A percentile compares a stretch with the other conserved stretches of the same genome.
Evolutionary conservation across 2,888 invertebrate genomes (phyloP).

Genomic region (Proisotoma minuta): DNA sequence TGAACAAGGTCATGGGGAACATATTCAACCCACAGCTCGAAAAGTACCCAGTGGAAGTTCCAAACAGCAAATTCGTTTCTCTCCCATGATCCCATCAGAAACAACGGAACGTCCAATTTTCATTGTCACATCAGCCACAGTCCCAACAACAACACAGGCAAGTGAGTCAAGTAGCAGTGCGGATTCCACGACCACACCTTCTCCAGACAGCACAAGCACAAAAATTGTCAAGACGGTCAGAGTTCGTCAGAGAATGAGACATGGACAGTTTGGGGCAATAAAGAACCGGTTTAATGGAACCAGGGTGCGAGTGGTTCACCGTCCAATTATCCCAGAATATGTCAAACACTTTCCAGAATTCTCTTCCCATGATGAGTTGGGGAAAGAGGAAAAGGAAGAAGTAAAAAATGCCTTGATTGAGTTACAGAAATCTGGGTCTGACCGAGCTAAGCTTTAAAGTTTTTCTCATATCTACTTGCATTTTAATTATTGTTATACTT

Average conservation of each 20-base stretch:
- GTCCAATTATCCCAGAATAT: slow-evolving; percentile 47
- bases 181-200: slow-evolving; percentile 23
- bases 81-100: background rate
- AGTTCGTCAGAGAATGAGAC: slow-evolving; percentile 45
- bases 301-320: slow-evolving; percentile 44
- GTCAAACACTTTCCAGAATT: slow-evolving; percentile 47
- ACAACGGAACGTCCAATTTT: background rate
- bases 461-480: background rate
- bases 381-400: slow-evolving; percentile 47
- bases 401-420: slow-evolving; percentile 49
- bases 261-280: slow-evolving; percentile 28
- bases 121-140: slow-evolving; percentile 10
- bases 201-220: slow-evolving; percentile 40
- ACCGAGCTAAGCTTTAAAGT: slow-evolving; percentile 20
- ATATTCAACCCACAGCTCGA: background rate
- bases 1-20: slow-evolving; percentile 9
- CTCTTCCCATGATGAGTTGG: slow-evolving; percentile 45
- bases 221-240: slow-evolving; percentile 47
- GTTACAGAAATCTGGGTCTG: slow-evolving; percentile 41
- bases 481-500: background rate
- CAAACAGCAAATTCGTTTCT: background rate
- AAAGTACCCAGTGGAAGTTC: background rate
- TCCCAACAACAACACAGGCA: background rate
- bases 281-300: slow-evolving; percentile 36
- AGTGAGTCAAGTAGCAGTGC: background rate